Conservation (phyloP, 2,888 invertebrate species). For the Achlya flavicornis region DNA sequence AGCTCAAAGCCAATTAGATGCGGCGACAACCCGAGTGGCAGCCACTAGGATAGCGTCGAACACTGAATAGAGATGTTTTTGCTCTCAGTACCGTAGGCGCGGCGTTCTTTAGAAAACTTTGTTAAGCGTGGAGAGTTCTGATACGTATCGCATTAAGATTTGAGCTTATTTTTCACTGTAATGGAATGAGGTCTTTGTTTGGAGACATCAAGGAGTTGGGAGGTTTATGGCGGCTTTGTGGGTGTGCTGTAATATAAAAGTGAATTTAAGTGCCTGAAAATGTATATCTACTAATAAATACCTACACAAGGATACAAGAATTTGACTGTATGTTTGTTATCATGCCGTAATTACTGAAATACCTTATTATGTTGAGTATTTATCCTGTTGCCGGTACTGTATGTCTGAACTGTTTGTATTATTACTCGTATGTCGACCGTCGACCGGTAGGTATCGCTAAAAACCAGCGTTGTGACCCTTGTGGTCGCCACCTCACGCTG, state of each 20-base stretch:
- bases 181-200: neutral
- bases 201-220: neutral
- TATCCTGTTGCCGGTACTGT: no score
- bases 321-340: no score
- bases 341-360: no score
- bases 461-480: no score
- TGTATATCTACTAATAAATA: no score
- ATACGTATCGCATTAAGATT: slow-evolving; percentile 22
- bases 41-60: slow-evolving; percentile 36
- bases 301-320: no score
- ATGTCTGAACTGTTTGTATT: no score
- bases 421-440: no score
- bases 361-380: no score
- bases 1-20: slow-evolving; percentile 81
- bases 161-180: slow-evolving; percentile 5
- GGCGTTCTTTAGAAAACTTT: slow-evolving; percentile 39
- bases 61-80: slow-evolving; percentile 44
- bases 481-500: no score
- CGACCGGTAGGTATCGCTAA: no score
- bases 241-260: neutral
- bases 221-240: neutral
- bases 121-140: slow-evolving; percentile 40
- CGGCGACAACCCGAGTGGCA: slow-evolving; percentile 63
- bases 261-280: no score
- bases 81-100: slow-evolving; percentile 16